These are phyloP conservation scores for Hypocryptadius cinnamomeus DNA, from an alignment of 2,113 vertebrate species.

Conservation along the genomic window DNA sequence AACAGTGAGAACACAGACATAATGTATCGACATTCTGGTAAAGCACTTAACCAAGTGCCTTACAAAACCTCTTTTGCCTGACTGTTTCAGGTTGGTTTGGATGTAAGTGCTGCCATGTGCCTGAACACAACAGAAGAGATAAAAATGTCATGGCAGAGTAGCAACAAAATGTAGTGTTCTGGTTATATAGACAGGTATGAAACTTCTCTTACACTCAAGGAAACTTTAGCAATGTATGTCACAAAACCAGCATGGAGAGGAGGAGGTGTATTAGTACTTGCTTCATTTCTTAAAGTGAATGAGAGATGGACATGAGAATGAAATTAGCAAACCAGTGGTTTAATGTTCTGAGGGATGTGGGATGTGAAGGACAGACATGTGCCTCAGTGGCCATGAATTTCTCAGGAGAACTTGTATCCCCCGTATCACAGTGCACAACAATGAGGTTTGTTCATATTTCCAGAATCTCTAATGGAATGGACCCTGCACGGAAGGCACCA, in stretches of 20 bases:
- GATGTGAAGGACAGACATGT: not conserved
- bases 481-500: not conserved
- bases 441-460: not conserved
- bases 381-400: not conserved
- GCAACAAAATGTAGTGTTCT: not conserved
- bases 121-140: not conserved
- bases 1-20: conserved; percentile 20
- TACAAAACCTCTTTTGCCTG: not conserved
- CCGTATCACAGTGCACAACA: not conserved
- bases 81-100: not conserved
- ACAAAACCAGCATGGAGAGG: not conserved
- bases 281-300: not conserved
- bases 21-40: not conserved
- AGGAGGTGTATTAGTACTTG: fast-evolving
- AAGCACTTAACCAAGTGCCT: not conserved
- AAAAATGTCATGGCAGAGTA: not conserved
- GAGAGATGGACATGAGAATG: not conserved
- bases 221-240: not conserved
- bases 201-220: not conserved
- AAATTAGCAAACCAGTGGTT: not conserved
- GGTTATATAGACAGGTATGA: not conserved
- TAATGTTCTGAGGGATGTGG: not conserved
- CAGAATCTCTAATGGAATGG: not conserved
- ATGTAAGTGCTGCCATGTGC: not conserved
- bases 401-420: not conserved